Conservation (phyloP, 2,888 invertebrate genomes). For the Eudemis profundana region DNA sequence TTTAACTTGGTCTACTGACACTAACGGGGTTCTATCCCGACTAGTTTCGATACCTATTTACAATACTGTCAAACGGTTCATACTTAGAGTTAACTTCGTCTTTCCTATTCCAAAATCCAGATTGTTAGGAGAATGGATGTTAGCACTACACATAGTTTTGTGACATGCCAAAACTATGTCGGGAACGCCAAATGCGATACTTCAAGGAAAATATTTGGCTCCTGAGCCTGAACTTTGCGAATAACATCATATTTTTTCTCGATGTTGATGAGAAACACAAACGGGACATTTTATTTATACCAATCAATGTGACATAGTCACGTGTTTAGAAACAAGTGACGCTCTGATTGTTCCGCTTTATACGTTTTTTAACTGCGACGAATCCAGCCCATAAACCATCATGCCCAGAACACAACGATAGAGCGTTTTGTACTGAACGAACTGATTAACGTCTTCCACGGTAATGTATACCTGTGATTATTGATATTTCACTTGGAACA, state of each 20-base stretch:
- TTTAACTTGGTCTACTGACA: slow-evolving; percentile 51
- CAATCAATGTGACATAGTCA: slow-evolving; percentile 3
- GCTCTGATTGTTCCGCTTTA: neutral
- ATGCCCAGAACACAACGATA: neutral
- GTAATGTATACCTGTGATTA: slow-evolving; percentile 38
- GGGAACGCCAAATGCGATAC: no score
- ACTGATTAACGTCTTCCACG: slow-evolving; percentile 4
- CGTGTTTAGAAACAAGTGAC: slow-evolving; percentile 6
- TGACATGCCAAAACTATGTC: no score
- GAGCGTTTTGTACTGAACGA: neutral
- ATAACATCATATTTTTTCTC: no score
- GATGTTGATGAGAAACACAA: no score
- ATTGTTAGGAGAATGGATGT: no score
- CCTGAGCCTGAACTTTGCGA: no score
- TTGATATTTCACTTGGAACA: slow-evolving; percentile 54
- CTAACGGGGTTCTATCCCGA: neutral
- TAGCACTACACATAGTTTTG: no score
- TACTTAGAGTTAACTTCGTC: no score
- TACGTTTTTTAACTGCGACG: slow-evolving; percentile 2
- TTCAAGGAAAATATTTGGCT: no score
- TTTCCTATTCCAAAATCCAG: no score
- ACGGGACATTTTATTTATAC: slow-evolving; percentile 4
- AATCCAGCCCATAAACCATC: neutral
- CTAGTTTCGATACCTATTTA: neutral
- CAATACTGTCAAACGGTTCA: neutral